Percentiles rank a stretch among this genome's conserved stretches.
Evolutionary conservation across 2,113 vertebrate genomes (phyloP).

Genomic region (Chroicocephalus ridibundus): DNA sequence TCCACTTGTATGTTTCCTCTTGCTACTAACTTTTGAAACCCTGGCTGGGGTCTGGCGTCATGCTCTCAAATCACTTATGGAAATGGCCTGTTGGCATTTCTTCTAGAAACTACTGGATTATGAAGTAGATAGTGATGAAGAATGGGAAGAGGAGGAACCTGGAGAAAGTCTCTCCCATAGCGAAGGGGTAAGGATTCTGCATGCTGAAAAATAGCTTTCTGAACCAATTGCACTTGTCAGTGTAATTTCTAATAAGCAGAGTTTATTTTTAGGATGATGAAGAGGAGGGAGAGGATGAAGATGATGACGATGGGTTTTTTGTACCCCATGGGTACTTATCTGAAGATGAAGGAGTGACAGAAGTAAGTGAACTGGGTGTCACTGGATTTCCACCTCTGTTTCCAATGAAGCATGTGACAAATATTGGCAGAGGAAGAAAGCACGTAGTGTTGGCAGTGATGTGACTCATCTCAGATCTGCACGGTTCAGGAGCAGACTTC

Average conservation of each 20-base stretch:
- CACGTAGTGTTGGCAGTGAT: neutral
- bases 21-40: neutral
- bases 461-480: neutral
- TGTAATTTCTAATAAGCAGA: neutral
- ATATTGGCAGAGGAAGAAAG: neutral
- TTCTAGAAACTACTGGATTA: constrained; percentile 89
- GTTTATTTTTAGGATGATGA: constrained; percentile 84
- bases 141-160: constrained; percentile 98
- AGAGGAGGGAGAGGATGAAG: constrained; percentile 90
- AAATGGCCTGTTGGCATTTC: neutral
- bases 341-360: constrained; percentile 91
- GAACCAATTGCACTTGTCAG: rapidly evolving
- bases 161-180: constrained; percentile 97
- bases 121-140: constrained; percentile 96
- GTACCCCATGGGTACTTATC: constrained; percentile 98
- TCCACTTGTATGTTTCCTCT: neutral
- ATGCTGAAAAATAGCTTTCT: neutral
- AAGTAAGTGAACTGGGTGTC: constrained; percentile 55
- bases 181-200: constrained; percentile 82
- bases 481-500: neutral
- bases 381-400: neutral
- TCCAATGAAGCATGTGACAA: neutral
- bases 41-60: rapidly evolving
- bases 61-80: neutral
- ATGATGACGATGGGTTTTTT: constrained; percentile 95